A percentile compares a stretch with the other conserved stretches of the same genome.
phyloP scores from a whole-genome alignment of 2,113 vertebrate species.

The Dasyornis broadbenti region DNA sequence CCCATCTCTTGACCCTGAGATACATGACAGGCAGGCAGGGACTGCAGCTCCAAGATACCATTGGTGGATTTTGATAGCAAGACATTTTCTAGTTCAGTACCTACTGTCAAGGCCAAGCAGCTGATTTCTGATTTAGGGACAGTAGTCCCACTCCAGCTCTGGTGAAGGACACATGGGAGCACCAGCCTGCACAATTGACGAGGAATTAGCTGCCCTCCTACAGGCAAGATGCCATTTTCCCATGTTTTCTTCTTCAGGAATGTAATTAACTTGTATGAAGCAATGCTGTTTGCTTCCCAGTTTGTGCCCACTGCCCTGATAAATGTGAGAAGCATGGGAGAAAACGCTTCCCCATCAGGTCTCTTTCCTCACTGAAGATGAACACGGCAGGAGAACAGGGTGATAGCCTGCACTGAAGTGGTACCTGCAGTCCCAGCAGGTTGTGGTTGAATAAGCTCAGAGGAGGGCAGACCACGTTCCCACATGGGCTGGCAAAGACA shows the following conservation, averaged over 20 bases:
- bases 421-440: neutral
- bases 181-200: neutral
- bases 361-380: neutral
- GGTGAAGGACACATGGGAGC: accelerated
- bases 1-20: too few species aligned
- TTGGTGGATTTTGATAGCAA: neutral
- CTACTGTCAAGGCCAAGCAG: neutral
- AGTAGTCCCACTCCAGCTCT: neutral
- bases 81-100: neutral
- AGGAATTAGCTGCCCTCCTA: neutral
- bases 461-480: accelerated
- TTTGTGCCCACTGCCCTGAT: neutral
- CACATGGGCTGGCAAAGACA: neutral
- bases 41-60: neutral
- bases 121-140: neutral
- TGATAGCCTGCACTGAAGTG: neutral
- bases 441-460: neutral
- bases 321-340: neutral
- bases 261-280: neutral
- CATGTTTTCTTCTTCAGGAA: neutral
- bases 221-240: neutral
- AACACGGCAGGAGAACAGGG: neutral
- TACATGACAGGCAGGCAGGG: neutral
- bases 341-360: neutral
- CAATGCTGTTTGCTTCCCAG: neutral